Percentiles rank a stretch among this genome's conserved stretches.
phyloP scores from a whole-genome alignment of 1,140 invertebrate species.

The Orchestia grillus region DNA sequence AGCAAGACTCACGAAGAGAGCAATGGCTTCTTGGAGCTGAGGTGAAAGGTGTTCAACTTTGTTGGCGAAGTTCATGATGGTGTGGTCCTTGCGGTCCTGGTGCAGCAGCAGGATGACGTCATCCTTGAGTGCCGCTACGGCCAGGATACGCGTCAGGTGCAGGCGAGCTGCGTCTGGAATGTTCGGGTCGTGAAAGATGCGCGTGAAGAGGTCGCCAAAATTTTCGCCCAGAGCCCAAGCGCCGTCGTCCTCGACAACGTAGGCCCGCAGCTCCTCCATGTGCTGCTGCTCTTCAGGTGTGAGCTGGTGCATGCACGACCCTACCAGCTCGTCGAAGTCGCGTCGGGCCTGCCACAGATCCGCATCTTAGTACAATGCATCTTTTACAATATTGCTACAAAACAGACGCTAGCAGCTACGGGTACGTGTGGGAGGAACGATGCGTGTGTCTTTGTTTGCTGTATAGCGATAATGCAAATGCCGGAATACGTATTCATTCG shows the following conservation, averaged over 20 bases:
- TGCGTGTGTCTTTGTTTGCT: no score
- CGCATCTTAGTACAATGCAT: not conserved
- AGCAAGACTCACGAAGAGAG: conserved; percentile 81
- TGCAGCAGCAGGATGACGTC: conserved; percentile 91
- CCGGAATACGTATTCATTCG: not conserved
- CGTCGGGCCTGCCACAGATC: not conserved
- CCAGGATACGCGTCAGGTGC: conserved; percentile 70
- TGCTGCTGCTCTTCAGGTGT: conserved; percentile 80
- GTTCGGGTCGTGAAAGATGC: conserved; percentile 69
- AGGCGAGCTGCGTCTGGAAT: conserved; percentile 68
- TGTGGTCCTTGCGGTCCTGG: conserved; percentile 89
- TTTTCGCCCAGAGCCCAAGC: conserved; percentile 92
- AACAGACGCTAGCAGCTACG: no score
- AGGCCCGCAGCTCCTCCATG: conserved; percentile 86
- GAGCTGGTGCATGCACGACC: conserved; percentile 70
- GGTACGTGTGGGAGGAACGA: no score
- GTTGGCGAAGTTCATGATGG: conserved; percentile 87
- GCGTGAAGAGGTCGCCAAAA: conserved; percentile 79
- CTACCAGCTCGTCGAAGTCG: conserved; percentile 59
- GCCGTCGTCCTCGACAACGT: conserved; percentile 88
- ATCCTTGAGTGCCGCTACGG: conserved; percentile 83
- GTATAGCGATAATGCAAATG: not conserved
- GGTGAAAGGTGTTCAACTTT: conserved; percentile 83
- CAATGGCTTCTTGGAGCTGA: conserved; percentile 83
- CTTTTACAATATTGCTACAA: not conserved